Evolutionary conservation across 1,140 invertebrate species (phyloP), one percentile per base, ranked within the genome.

Genomic region (Tribolium madens): DNA sequence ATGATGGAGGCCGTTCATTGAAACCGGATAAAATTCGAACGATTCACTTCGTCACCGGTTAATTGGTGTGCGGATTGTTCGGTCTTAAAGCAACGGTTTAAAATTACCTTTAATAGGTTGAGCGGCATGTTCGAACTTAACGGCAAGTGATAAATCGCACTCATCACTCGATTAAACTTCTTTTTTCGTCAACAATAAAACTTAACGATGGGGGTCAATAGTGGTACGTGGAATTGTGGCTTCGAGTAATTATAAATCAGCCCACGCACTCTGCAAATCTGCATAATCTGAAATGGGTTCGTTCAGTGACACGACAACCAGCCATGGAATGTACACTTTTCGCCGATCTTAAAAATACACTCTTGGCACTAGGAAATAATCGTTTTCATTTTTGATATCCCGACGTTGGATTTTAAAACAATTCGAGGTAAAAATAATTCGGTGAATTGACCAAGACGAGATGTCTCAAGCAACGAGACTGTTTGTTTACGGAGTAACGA

Each of bases 401-500:
- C 26, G 57, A 31, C n/a, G 57, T 3, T 17, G 53, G 9, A 12
- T 18, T 33, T 42, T 42, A 3, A 9, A 31, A 64, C 57, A 64
- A 31, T 64, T 33, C 57, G 10, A 15, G 15, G 17, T 26, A 60
- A 60, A 60, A 60, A 60, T 60, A 60, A 60, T n/a, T 15, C 13
- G 18, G 7, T 13, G 17, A 17, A 60, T 7, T 13, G 53, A 17
- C 7, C 26, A 21, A 60, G 53, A 60, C 13, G 52, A 21, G 52
- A 12, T 33, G 26, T 31, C 57, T 64, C 14, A 64, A 64, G 21
- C 57, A 36, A 64, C 14, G n/a, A 33, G 57, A 64, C 57, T 21
- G 57, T 64, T 64, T 64, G 57, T 64, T 64, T 64, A 64, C 57
- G 57, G 57, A 64, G 57, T 31, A 64, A 64, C 57, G 57, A 64